Percentiles rank a stretch among this genome's conserved stretches.
phyloP scores from a whole-genome alignment of 1,140 invertebrate species.

The Odontomachus brunneus region DNA sequence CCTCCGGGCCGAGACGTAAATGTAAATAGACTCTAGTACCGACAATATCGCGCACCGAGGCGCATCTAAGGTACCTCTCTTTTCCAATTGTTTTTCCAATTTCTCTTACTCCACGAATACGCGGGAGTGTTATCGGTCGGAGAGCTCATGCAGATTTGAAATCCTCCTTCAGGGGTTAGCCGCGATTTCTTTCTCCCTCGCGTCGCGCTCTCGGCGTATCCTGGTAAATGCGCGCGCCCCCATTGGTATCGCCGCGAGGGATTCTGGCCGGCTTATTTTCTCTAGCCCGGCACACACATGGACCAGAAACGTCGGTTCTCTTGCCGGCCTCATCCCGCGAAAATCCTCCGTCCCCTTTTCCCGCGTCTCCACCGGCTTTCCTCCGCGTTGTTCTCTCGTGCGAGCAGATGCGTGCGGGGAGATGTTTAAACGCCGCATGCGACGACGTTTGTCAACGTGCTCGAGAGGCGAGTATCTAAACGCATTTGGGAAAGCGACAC shows the following conservation, averaged over 20 bases:
- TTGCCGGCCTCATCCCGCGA: conserved; percentile 3
- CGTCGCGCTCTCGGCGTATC: conserved; percentile 11
- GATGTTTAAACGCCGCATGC: conserved; percentile 18
- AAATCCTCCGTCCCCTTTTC: conserved; percentile 19
- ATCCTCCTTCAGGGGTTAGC: conserved; percentile 21
- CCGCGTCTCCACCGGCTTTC: not conserved
- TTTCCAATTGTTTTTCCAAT: conserved; percentile 71
- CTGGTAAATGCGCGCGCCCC: not conserved
- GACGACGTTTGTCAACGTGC: not conserved
- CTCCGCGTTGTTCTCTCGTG: not conserved
- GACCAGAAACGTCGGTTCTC: conserved; percentile 24
- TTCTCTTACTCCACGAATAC: conserved; percentile 44
- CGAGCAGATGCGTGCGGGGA: not conserved
- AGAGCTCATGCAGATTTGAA: conserved; percentile 63
- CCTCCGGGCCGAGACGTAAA: not conserved
- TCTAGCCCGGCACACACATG: conserved; percentile 3
- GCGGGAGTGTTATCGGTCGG: conserved; percentile 24
- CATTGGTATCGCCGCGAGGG: conserved; percentile 31
- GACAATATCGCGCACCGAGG: not conserved
- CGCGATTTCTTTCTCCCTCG: conserved; percentile 24
- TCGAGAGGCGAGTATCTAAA: no score
- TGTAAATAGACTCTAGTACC: not conserved
- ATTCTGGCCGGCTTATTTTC: conserved; percentile 61
- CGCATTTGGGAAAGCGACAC: not conserved
- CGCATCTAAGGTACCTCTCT: not conserved